Conservation (phyloP, 2,113 vertebrate species). For the Riparia riparia region DNA sequence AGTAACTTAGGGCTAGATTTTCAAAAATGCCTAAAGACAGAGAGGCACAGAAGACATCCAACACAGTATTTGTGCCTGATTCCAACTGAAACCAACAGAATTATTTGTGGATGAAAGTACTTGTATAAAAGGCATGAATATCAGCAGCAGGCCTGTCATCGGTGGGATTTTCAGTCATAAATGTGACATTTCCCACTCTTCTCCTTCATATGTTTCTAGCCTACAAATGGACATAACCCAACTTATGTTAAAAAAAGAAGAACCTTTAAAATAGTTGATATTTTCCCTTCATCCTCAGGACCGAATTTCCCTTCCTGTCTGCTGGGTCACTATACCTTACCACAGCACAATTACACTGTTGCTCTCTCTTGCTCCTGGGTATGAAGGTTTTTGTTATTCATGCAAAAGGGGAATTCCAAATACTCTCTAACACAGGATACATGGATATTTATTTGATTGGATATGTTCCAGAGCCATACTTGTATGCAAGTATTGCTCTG, state of each 20-base stretch:
- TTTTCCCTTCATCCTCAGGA: not conserved
- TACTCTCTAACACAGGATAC: not conserved
- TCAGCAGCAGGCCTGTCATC: not conserved
- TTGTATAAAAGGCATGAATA: not conserved
- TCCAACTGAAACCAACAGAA: not conserved
- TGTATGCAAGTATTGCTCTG: not conserved
- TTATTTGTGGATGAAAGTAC: not conserved
- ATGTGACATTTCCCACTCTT: not conserved
- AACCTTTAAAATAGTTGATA: not conserved
- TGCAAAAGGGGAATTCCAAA: not conserved
- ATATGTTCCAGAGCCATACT: not conserved
- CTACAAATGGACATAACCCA: not conserved
- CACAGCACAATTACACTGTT: not conserved
- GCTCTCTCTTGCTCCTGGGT: not conserved
- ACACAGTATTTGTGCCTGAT: not conserved
- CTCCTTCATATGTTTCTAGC: not conserved
- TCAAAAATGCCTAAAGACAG: not conserved
- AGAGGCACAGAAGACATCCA: not conserved
- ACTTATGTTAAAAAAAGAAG: rapidly evolving
- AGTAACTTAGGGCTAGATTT: not conserved
- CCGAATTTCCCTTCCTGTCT: not conserved
- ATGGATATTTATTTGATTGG: not conserved
- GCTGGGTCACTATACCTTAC: not conserved
- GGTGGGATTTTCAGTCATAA: not conserved
- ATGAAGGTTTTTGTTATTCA: not conserved